These are phyloP conservation scores for Ylistrum balloti DNA, from an alignment of 1,140 invertebrate genomes.

Conservation along the genomic window DNA sequence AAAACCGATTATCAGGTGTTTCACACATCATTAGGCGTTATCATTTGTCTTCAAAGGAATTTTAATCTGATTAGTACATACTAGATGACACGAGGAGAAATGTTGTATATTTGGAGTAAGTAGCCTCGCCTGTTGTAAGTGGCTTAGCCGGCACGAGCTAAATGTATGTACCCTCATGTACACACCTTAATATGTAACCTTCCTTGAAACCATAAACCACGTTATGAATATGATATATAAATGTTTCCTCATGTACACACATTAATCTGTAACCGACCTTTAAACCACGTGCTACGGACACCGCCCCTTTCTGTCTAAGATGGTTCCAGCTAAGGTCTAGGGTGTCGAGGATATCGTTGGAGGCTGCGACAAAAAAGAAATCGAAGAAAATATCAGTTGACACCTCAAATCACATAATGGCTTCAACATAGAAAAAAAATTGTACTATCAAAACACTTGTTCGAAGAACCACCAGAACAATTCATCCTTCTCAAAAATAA, in stretches of 20 bases:
- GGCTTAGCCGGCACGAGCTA: background rate
- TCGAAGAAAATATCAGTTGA: no score
- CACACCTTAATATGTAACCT: no score
- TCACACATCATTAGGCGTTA: background rate
- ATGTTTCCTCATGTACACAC: no score
- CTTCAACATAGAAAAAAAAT: no score
- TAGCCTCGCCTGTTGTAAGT: background rate
- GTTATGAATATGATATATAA: no score
- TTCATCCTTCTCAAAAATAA: no score
- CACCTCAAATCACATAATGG: no score
- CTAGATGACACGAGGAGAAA: background rate
- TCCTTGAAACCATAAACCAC: no score
- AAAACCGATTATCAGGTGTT: conserved; percentile 16
- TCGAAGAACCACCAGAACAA: no score
- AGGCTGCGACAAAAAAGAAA: conserved; percentile 69
- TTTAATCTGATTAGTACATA: background rate
- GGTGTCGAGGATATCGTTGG: conserved; percentile 80
- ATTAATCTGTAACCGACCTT: conserved; percentile 67
- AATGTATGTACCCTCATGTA: no score
- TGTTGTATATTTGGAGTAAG: background rate
- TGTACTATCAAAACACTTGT: no score
- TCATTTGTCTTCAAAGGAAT: background rate
- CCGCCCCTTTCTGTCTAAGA: conserved; percentile 77
- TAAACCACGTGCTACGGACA: conserved; percentile 79
- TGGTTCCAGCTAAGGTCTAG: conserved; percentile 82